Percentiles rank a stretch among this genome's conserved stretches.
These are phyloP conservation scores for Diaperis boleti DNA, from an alignment of 2,888 invertebrate genomes.

Conservation along the genomic window DNA sequence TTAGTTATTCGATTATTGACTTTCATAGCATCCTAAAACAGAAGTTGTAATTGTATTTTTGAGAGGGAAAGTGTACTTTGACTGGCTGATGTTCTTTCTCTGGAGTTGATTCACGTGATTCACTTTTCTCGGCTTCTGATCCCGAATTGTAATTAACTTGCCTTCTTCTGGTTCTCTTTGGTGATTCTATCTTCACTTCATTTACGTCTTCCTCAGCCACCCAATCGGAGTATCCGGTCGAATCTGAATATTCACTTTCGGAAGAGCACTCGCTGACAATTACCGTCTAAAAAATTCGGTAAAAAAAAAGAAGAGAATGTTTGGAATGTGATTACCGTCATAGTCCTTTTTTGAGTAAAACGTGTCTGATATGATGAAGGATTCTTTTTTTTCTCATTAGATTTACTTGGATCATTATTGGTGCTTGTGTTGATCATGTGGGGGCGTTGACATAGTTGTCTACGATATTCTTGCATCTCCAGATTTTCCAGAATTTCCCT, in stretches of 20 bases:
- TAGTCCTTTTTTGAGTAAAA: no score
- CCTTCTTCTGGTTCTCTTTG: slow-evolving; percentile 80
- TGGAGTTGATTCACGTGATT: slow-evolving; percentile 37
- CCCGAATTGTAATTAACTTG: slow-evolving; percentile 41
- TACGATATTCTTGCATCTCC: slow-evolving; percentile 78
- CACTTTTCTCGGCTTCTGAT: slow-evolving; percentile 46
- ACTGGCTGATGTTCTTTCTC: slow-evolving; percentile 13
- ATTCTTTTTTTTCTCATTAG: slow-evolving; percentile 68
- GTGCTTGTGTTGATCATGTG: slow-evolving; percentile 68
- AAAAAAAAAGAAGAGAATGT: slow-evolving; percentile 3
- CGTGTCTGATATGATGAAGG: slow-evolving; percentile 60
- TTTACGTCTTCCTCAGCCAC: slow-evolving; percentile 85
- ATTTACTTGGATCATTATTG: slow-evolving; percentile 59
- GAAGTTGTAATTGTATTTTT: neutral
- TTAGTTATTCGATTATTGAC: slow-evolving; percentile 40
- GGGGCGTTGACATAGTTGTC: slow-evolving; percentile 83
- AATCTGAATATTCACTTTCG: slow-evolving; percentile 63
- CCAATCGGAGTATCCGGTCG: slow-evolving; percentile 93
- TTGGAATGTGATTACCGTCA: slow-evolving; percentile 12
- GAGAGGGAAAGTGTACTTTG: neutral
- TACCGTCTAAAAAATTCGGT: neutral
- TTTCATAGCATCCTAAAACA: slow-evolving; percentile 36
- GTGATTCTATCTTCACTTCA: slow-evolving; percentile 79
- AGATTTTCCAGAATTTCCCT: slow-evolving; percentile 61
- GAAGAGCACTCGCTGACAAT: slow-evolving; percentile 43